Evolutionary conservation across 2,888 invertebrate genomes (phyloP).

Genomic region (Julus scandinavius): DNA sequence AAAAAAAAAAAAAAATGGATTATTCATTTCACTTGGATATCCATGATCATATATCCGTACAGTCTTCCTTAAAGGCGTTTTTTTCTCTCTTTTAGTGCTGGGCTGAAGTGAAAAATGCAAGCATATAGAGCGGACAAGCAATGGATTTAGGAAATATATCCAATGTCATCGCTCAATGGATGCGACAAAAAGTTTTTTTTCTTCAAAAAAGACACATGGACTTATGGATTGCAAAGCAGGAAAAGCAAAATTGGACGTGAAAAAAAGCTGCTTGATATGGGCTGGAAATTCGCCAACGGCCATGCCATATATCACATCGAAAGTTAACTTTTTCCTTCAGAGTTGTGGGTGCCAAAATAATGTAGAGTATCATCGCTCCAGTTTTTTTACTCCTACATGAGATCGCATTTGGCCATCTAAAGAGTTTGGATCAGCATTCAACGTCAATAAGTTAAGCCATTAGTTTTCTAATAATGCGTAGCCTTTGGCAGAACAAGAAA

Average conservation of each 20-base stretch:
- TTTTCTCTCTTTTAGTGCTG: not conserved
- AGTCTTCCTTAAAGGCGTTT: not conserved
- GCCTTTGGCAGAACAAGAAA: not conserved
- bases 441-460: conserved; percentile 18
- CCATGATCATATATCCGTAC: conserved; percentile 18
- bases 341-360: not conserved
- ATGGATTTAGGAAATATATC: conserved; percentile 18
- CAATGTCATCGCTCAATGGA: conserved; percentile 18
- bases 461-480: conserved; percentile 18
- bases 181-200: conserved; percentile 18
- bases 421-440: conserved; percentile 1
- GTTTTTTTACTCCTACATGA: not conserved
- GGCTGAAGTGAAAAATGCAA: conserved; percentile 2
- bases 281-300: conserved; percentile 2
- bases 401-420: not conserved
- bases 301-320: not conserved
- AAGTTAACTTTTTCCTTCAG: not conserved
- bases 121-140: conserved; percentile 18
- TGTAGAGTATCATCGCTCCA: not conserved
- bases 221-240: conserved; percentile 11
- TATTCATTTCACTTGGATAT: conserved; percentile 18
- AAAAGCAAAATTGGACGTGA: not conserved
- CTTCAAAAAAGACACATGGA: not conserved
- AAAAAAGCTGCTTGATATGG: conserved; percentile 17
- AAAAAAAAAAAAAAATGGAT: not conserved